Evolutionary conservation across 2,113 vertebrate genomes (phyloP).

Genomic region (Epinephelus fuscoguttatus): DNA sequence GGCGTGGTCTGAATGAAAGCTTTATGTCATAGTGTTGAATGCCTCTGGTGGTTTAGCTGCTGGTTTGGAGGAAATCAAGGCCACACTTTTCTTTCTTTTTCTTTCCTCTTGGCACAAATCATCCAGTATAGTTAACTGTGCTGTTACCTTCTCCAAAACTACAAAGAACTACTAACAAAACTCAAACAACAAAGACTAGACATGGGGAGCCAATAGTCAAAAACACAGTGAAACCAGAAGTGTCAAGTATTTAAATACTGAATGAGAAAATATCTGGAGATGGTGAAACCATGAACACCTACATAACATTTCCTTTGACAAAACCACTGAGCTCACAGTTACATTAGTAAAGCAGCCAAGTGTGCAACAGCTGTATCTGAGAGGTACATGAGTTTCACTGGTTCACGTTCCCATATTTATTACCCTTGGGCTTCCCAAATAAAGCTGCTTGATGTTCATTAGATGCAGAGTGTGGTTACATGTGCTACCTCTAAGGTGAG

Average conservation of each 20-base stretch:
- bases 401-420: background rate
- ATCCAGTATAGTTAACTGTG: background rate
- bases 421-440: background rate
- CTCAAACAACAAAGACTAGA: background rate
- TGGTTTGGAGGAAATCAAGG: constrained; percentile 1
- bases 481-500: background rate
- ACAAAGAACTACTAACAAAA: background rate
- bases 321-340: background rate
- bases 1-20: constrained; percentile 62
- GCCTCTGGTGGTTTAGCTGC: constrained; percentile 23
- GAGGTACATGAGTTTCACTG: background rate
- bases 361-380: constrained; percentile 1
- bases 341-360: constrained; percentile 5
- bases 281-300: background rate
- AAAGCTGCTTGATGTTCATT: background rate
- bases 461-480: background rate
- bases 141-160: background rate
- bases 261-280: background rate
- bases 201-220: background rate
- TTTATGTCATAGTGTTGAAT: constrained; percentile 58
- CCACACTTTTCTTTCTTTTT: background rate
- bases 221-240: background rate
- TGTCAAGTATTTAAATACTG: background rate
- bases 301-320: background rate
- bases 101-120: background rate